These are phyloP conservation scores for Leptarthrus brevirostris DNA, from an alignment of 2,888 invertebrate species.

Conservation along the genomic window DNA sequence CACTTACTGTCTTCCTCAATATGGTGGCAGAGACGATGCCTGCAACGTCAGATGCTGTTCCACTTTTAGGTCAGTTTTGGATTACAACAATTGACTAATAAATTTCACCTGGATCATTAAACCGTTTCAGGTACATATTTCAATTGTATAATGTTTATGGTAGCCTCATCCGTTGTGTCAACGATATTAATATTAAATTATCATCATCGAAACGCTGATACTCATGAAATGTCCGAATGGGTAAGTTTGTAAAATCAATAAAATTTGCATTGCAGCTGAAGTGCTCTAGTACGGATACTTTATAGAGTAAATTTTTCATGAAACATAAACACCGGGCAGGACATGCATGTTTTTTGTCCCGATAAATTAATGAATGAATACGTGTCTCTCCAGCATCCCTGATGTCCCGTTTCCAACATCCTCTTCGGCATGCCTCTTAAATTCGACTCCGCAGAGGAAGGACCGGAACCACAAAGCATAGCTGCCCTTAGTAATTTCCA, in stretches of 20 bases:
- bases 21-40: slow-evolving; percentile 99
- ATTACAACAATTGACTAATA: too few species aligned
- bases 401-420: not conserved
- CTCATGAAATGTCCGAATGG: slow-evolving; percentile 97
- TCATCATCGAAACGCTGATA: slow-evolving; percentile 96
- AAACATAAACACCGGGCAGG: not conserved
- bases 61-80: slow-evolving; percentile 81
- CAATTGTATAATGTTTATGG: slow-evolving; percentile 99
- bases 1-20: slow-evolving; percentile 97
- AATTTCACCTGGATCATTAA: too few species aligned
- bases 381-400: not conserved
- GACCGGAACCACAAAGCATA: too few species aligned
- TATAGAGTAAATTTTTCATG: not conserved
- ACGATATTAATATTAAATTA: slow-evolving; percentile 98
- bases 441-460: too few species aligned
- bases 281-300: not conserved
- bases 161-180: slow-evolving; percentile 97
- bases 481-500: not conserved
- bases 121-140: slow-evolving; percentile 91
- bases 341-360: not conserved
- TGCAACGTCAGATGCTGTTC: slow-evolving; percentile 94
- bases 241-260: slow-evolving; percentile 70
- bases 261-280: not conserved
- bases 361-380: not conserved
- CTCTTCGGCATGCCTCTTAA: too few species aligned